A percentile compares a stretch with the other conserved stretches of the same genome.
Evolutionary conservation across 2,797 vertebrate genomes (phyloP).

Genomic region (Nothura maculosa): DNA sequence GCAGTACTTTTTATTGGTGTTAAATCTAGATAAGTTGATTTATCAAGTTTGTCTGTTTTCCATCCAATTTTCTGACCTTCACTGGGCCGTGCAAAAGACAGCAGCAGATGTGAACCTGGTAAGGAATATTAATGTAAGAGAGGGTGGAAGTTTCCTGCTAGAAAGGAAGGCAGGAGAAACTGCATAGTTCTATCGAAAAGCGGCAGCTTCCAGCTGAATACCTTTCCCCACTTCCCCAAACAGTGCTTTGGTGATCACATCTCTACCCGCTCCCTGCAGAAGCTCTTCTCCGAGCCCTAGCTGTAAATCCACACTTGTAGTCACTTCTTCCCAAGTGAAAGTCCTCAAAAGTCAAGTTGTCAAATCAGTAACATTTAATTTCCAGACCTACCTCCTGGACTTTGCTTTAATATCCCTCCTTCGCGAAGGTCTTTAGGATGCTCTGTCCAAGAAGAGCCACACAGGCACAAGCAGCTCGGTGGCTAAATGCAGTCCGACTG

Average conservation of each 20-base stretch:
- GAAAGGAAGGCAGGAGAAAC: not conserved
- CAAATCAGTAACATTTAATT: not conserved
- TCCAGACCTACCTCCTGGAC: constrained; percentile 30
- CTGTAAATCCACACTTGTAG: not conserved
- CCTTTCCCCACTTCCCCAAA: not conserved
- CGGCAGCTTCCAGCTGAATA: not conserved
- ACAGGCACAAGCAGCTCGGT: accelerated
- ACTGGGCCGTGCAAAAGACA: not conserved
- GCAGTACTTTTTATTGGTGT: not conserved
- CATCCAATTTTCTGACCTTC: not conserved
- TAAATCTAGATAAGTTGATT: not conserved
- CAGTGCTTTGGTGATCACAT: not conserved
- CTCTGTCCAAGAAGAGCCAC: not conserved
- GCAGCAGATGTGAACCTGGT: not conserved
- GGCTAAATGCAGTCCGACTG: not conserved
- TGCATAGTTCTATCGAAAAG: not conserved
- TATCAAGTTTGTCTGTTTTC: not conserved
- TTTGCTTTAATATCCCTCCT: not conserved
- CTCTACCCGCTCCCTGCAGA: not conserved
- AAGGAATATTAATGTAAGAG: not conserved
- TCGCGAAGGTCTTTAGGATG: not conserved
- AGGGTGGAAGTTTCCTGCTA: constrained; percentile 35
- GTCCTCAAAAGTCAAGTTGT: not conserved
- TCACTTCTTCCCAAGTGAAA: not conserved
- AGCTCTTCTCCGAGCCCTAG: accelerated